phyloP scores from a whole-genome alignment of 2,888 invertebrate species.

The Cantharis lateralis region DNA sequence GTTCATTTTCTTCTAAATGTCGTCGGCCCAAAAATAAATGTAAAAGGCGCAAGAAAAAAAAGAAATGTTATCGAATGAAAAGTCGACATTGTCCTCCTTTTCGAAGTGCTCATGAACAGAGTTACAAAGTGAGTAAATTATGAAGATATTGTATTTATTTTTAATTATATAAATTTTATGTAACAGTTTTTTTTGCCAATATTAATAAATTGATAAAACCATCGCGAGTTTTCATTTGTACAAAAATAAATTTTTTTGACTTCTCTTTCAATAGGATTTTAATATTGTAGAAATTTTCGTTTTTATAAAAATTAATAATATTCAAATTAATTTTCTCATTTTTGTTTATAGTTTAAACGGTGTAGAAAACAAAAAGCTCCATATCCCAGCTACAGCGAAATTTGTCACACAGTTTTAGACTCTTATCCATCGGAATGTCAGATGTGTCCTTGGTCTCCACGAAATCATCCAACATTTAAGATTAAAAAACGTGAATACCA shows the following conservation, averaged over 20 bases:
- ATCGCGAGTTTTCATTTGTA: no score
- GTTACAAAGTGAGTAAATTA: not conserved
- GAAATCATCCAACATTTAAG: constrained; percentile 41
- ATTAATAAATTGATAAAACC: not conserved
- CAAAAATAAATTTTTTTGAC: not conserved
- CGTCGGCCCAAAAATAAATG: not conserved
- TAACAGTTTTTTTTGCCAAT: not conserved
- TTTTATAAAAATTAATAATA: not conserved
- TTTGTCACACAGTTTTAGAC: constrained; percentile 40
- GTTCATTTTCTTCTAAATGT: not conserved
- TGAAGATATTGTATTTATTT: not conserved
- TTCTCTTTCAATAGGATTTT: not conserved
- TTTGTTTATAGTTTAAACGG: constrained; percentile 17
- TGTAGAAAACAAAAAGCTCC: constrained; percentile 42
- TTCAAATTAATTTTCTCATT: not conserved
- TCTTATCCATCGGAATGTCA: constrained; percentile 39
- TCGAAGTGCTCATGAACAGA: not conserved
- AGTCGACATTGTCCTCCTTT: not conserved
- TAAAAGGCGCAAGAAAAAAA: no score
- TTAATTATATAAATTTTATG: not conserved
- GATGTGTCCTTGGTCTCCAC: constrained; percentile 40
- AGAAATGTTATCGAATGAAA: not conserved
- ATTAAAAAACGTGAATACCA: constrained; percentile 37
- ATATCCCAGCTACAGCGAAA: constrained; percentile 43
- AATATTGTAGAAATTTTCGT: no score